Evolutionary conservation across 1,140 invertebrate species (phyloP), one percentile per base, ranked within the genome.

Genomic region (Drosophila ananassae): DNA sequence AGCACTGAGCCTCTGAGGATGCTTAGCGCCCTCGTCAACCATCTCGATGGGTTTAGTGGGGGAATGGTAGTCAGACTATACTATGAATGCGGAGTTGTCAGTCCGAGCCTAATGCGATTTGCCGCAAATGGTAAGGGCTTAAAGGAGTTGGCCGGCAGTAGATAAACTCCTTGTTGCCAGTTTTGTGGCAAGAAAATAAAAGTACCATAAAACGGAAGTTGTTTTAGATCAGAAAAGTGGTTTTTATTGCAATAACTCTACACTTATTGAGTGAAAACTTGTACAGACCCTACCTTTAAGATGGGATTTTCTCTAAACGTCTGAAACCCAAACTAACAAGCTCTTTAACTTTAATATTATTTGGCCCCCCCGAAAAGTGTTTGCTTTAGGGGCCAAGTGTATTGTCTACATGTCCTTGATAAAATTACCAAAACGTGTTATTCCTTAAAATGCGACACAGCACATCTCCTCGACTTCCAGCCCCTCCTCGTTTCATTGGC

Each of bases 401-500:
- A 58, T 77, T 61, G 56, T 71, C 39, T 66, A 32, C 75, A 77
- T 80, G 77, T 79, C 72, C 72, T 80, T 80, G 77, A 72, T 76
- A 71, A 80, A 77, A 80, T 72, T 80, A 80, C 77, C 72, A 80
- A 75, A 80, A 80, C 78, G 78, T 80, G 78, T 80, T 80, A 73
- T 64, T 66, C 77, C 72, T 61, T 72, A 56, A 72, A 80, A 80
- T 66, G 66, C 72, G 77, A 77, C 57, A 48, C 61, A 56, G 41
- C 57, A 74, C 57, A 74, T 68, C 63, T 51, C 52, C 56, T 51
- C 32, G 32, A 46, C 56, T 30, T n/a, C 60, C 53, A 12, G 1
- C 13, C 12, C 47, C 13, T n/a, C 46, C 44, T 9, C 57, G 57
- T 58, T 57, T 52, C 75, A 80, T 81, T 81, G 78, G 78, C 73